Conservation (phyloP, 2,888 invertebrate genomes). For the Lasioglossum villosulum region DNA sequence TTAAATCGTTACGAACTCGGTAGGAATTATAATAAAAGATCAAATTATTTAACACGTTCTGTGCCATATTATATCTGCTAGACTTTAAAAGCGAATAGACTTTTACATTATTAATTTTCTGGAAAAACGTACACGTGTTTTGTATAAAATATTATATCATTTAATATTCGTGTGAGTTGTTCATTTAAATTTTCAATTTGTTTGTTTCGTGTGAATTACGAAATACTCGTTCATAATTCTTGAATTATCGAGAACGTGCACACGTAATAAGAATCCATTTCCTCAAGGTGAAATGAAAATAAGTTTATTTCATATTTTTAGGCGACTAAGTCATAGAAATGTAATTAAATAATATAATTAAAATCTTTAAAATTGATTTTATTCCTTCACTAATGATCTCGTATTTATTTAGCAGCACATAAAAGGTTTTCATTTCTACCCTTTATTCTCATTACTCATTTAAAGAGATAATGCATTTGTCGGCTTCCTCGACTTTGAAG, state of each 20-base stretch:
- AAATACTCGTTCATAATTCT: too few species aligned
- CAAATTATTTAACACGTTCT: background rate
- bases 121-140: too few species aligned
- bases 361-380: background rate
- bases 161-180: too few species aligned
- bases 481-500: background rate
- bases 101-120: too few species aligned
- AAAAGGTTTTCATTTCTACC: background rate
- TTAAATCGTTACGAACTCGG: background rate
- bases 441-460: background rate
- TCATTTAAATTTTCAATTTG: too few species aligned
- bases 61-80: background rate
- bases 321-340: background rate
- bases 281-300: background rate
- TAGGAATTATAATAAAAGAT: background rate
- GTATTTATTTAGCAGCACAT: background rate
- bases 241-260: too few species aligned
- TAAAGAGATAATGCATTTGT: background rate
- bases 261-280: background rate
- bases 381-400: background rate
- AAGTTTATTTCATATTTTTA: background rate
- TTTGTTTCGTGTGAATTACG: too few species aligned
- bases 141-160: too few species aligned
- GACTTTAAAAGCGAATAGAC: background rate
- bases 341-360: background rate